Base-by-base conservation (phyloP, 2,888 invertebrate genomes). In the Athalia rosae region DNA sequence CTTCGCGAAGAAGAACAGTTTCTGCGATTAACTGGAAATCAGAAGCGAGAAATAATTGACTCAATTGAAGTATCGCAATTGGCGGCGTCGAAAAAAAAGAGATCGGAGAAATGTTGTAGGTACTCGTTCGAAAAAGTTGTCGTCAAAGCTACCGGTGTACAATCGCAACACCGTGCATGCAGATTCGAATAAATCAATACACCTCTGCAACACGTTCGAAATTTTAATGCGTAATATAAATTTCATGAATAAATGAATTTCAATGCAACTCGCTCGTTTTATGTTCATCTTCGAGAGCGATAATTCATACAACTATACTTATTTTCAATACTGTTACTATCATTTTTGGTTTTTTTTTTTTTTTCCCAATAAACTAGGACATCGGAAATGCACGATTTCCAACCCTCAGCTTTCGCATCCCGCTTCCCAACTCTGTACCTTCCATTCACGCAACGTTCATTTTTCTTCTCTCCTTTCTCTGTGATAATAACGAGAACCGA, bases 191-290 rank as follows among this genome's bases (percentile, higher is more conserved):
- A 74, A 74, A 28, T 28, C 28, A 28, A 28, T 28, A 28, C 28
- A 28, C 28, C 28, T 74, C 73, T 28, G 74, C 74, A 61, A 61
- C 74, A 74, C n/a, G n/a, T 74, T 48, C 41, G 48, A 74, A 74
- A 43, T 74, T 74, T 74, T 61, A 74, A 74, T 74, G 28, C 62
- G 61, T 41, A 61, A 74, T 61, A 74, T 74, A 74, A 74, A 74
- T 74, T 74, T 74, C 61, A 61, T 74, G 61, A 59, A 74, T 74
- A 74, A 74, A 61, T 74, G 53, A 74, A 74, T 61, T 59, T 47
- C 48, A 74, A 74, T 74, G 53, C 4, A 15, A 28, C 45, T 71
- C 45, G n/a, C 43, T 71, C 13, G 43, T 28, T 62, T 7, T 47
- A 59, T 50, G 61, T 74, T 61, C 48, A 59, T 45, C 59, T 74